Evolutionary conservation across 2,113 vertebrate genomes (phyloP).

Genomic region (Equus przewalskii): DNA sequence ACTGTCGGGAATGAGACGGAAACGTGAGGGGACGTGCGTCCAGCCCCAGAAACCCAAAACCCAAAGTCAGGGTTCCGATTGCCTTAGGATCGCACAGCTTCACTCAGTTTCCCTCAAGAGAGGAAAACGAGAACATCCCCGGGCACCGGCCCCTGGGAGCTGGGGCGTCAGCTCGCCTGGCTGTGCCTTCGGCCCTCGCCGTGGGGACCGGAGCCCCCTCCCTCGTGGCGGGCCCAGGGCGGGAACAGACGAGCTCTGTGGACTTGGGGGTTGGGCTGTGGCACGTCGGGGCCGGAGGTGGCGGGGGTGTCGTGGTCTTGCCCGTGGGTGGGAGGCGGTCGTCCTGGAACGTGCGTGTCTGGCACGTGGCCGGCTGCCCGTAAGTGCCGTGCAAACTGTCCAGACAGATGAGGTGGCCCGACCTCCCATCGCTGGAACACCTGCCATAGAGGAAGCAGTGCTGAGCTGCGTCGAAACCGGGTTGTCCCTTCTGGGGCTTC

Average conservation of each 20-base stretch:
- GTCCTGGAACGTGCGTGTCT: background rate
- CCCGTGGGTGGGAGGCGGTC: fast-evolving
- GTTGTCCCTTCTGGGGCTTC: background rate
- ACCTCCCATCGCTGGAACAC: fast-evolving
- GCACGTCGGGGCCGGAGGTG: fast-evolving
- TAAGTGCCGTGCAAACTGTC: no score
- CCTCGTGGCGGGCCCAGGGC: background rate
- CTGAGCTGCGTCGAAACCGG: background rate
- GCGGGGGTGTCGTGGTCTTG: fast-evolving
- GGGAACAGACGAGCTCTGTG: background rate
- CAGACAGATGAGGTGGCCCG: fast-evolving
- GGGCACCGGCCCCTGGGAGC: fast-evolving
- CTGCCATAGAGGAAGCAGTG: background rate
- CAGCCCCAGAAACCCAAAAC: background rate
- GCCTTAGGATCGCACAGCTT: fast-evolving
- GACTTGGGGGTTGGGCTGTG: no score
- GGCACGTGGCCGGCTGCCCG: fast-evolving
- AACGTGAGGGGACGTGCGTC: background rate
- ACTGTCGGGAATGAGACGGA: background rate
- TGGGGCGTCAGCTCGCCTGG: fast-evolving
- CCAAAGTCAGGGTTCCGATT: fast-evolving
- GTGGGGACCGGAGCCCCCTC: background rate
- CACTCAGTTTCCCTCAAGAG: background rate
- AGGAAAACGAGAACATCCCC: no score
- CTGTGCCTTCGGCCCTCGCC: background rate